Conservation (phyloP, 2,113 vertebrate genomes). For the Chaetodon trifascialis region DNA sequence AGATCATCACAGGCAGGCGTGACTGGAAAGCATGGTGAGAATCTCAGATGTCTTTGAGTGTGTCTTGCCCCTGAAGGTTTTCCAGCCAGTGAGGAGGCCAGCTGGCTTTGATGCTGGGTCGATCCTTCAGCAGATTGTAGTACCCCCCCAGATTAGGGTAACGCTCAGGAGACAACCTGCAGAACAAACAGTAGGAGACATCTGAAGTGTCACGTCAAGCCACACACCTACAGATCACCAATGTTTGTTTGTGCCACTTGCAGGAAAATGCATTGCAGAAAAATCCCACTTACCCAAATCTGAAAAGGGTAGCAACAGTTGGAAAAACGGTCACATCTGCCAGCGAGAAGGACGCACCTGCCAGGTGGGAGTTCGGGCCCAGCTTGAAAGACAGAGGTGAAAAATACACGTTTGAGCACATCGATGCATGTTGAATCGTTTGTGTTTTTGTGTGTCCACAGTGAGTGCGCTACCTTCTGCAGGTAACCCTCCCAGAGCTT, state of each 20-base stretch:
- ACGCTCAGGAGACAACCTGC: conserved; percentile 70
- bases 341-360: conserved; percentile 67
- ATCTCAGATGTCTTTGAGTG: conserved; percentile 77
- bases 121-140: conserved; percentile 74
- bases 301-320: conserved; percentile 63
- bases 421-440: not conserved
- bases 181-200: not conserved
- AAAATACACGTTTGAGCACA: not conserved
- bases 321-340: conserved; percentile 74
- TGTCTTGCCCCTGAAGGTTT: conserved; percentile 64
- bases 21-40: not conserved
- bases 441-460: not conserved
- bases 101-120: conserved; percentile 79
- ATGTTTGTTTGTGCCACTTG: not conserved
- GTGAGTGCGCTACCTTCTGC: conserved; percentile 69
- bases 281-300: conserved; percentile 60
- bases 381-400: conserved; percentile 33
- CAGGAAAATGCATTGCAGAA: not conserved
- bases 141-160: conserved; percentile 81
- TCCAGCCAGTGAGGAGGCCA: conserved; percentile 85
- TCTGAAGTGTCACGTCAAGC: not conserved
- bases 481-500: conserved; percentile 84
- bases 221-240: too few relatives aligned
- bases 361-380: conserved; percentile 47
- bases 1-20: not conserved